These are phyloP conservation scores for Liopterus haemorrhoidalis DNA, from an alignment of 2,888 invertebrate species.

Conservation along the genomic window DNA sequence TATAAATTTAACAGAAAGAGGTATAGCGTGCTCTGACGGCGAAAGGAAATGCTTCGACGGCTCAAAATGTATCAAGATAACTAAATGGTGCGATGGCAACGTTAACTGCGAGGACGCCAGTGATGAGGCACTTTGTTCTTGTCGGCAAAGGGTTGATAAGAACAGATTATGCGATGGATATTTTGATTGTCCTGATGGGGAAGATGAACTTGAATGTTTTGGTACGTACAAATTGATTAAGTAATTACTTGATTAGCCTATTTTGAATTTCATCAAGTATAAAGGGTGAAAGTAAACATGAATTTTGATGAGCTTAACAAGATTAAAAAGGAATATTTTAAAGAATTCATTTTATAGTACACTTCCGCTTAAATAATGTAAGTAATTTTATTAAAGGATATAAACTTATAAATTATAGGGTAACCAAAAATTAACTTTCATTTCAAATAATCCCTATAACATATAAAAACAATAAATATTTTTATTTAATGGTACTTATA, in stretches of 20 bases:
- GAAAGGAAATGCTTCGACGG: constrained; percentile 41
- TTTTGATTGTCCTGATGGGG: constrained; percentile 73
- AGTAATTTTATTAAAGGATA: no score
- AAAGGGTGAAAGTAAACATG: neutral
- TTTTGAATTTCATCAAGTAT: constrained; percentile 3
- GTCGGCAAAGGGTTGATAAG: constrained; percentile 61
- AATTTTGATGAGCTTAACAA: no score
- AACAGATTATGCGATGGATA: constrained; percentile 73
- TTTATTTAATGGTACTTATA: no score
- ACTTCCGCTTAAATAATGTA: no score
- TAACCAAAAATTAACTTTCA: no score
- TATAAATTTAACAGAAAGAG: constrained; percentile 9
- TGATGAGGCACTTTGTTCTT: constrained; percentile 70
- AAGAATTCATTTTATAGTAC: no score
- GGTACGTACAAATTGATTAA: constrained; percentile 48
- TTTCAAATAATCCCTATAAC: no score
- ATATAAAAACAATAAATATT: no score
- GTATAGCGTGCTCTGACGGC: constrained; percentile 37
- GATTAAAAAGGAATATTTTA: no score
- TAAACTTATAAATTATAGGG: no score
- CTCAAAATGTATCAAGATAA: constrained; percentile 51
- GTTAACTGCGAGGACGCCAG: constrained; percentile 72
- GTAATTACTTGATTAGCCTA: no score
- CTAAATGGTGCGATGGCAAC: constrained; percentile 64
- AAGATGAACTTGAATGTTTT: constrained; percentile 74